Base-by-base conservation (phyloP, 2,113 vertebrate genomes). In the Bos javanicus region DNA sequence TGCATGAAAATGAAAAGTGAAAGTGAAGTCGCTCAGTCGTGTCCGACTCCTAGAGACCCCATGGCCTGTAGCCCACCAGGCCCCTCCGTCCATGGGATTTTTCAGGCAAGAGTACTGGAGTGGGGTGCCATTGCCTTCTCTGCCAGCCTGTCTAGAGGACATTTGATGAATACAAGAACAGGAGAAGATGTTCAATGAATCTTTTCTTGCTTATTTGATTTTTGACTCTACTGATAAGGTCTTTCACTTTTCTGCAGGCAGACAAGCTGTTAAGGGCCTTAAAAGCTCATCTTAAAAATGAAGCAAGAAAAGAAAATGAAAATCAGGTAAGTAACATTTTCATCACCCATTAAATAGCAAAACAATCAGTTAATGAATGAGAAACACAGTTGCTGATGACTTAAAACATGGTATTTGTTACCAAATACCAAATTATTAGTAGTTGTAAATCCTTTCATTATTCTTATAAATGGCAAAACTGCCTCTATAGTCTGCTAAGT, bases 221-320 rank as follows among this genome's bases (percentile, higher is more conserved):
- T 97, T 97, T 89, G 4, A 6, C 19, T 87, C 19, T 97, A 76
- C 90, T 95, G 33, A 74, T 97, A 86, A 83, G 43, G 48, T 93
- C 64, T 96, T 90, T 76, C 81, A 96, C 93, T 98, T 94, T 92
- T 94, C 71, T 97, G 56, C 95, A 99, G 99, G 99, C 99, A 26
- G 99, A 99, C 33, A 99, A 99, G 92, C 96, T 99, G 28, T 62
- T 99, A 98, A 99, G 99, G 97, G 97, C 98, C 1, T 95, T 99
- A 95, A 99, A 99, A 97, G 86, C 98, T 13, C 98, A 99, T 54
- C 99, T 99, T 54, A 82, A 98, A 91, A 5, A 98, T 21, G 91
- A 98, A 92, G 43, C 95, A 84, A 96, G 97, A 11, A 76, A 97
- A 50, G 97, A 97, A 96, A 94, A 90, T 12, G 90, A 93, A 87